phyloP scores from a whole-genome alignment of 2,888 invertebrate species.

The Chydorus sphaericus region DNA sequence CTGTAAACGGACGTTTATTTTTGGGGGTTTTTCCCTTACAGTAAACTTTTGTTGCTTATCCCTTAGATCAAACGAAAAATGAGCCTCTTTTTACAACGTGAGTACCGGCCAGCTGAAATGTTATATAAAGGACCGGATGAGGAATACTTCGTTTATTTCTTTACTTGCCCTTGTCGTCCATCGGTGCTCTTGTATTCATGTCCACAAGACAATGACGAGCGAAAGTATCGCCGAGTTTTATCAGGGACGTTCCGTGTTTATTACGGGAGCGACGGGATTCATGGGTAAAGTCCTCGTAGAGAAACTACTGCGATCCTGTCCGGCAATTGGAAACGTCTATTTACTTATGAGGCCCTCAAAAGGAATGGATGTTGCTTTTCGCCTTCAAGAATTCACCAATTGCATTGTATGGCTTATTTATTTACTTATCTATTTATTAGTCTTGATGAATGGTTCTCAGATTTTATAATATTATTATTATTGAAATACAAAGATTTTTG shows the following conservation, averaged over 20 bases:
- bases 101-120: no score
- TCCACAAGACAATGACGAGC: neutral
- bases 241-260: neutral
- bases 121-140: no score
- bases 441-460: neutral
- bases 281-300: neutral
- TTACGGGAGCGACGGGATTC: neutral
- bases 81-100: no score
- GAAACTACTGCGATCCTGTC: neutral
- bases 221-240: neutral
- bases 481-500: slow-evolving; percentile 46
- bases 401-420: neutral
- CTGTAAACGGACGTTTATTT: no score
- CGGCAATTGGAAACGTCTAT: neutral
- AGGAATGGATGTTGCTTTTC: neutral
- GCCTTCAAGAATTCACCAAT: neutral
- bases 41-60: no score
- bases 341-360: neutral
- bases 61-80: no score
- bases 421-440: neutral
- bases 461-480: neutral
- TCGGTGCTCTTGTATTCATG: neutral
- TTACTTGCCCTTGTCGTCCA: no score
- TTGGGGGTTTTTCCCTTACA: no score
- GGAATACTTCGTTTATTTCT: no score